These are phyloP conservation scores for Xiphophorus hellerii DNA, from an alignment of 2,113 vertebrate species.

Conservation along the genomic window DNA sequence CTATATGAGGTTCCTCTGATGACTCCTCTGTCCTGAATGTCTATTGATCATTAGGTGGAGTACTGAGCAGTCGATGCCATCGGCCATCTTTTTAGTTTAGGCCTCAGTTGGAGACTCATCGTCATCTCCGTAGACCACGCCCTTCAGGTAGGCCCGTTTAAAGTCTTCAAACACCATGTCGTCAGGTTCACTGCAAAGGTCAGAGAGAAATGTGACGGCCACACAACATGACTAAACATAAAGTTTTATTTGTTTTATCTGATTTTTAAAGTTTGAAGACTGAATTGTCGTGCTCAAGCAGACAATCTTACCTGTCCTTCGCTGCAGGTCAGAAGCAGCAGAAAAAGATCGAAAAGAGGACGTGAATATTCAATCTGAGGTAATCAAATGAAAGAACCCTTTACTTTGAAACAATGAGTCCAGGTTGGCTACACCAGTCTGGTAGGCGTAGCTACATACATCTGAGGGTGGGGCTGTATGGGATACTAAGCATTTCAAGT, in stretches of 20 bases:
- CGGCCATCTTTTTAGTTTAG: slow-evolving; percentile 16
- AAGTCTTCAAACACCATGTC: slow-evolving; percentile 66
- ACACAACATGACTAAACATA: neutral
- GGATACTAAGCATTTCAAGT: neutral
- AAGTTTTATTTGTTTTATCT: neutral
- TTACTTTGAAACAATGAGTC: neutral
- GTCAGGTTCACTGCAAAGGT: slow-evolving; percentile 28
- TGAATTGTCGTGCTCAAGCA: neutral
- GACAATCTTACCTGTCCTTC: slow-evolving; percentile 3
- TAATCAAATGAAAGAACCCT: neutral
- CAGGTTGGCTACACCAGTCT: neutral
- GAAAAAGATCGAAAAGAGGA: neutral
- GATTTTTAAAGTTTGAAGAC: neutral
- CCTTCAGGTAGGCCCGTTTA: slow-evolving; percentile 58
- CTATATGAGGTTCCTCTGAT: neutral
- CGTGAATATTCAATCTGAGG: neutral
- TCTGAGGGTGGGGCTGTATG: too few species aligned
- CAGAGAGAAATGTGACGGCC: neutral
- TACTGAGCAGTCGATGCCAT: neutral
- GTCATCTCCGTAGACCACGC: slow-evolving; percentile 45
- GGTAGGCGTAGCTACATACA: neutral
- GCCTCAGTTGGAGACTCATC: slow-evolving; percentile 56
- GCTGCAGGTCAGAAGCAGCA: slow-evolving; percentile 3
- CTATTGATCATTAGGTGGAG: neutral
- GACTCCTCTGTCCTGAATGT: neutral